Percentiles rank a stretch among this genome's conserved stretches.
Conservation (phyloP, 2,888 invertebrate species). For the Odontocerum albicorne region DNA sequence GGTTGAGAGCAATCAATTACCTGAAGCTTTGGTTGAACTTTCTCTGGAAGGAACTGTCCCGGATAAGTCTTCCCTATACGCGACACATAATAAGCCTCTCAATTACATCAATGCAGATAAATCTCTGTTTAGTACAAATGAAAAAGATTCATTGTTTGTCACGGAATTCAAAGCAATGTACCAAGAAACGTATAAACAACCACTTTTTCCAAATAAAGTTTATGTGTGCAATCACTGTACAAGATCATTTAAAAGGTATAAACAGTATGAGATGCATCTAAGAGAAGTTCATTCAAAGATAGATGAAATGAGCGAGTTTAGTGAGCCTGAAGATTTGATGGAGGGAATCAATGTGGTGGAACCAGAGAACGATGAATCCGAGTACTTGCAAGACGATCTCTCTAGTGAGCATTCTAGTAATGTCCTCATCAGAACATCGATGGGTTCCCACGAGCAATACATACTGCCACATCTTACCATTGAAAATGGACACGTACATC, state of each 20-base stretch:
- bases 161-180: conserved; percentile 20
- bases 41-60: conserved; percentile 52
- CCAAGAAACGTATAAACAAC: conserved; percentile 41
- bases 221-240: conserved; percentile 51
- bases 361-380: conserved; percentile 48
- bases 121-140: conserved; percentile 18
- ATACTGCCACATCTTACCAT: conserved; percentile 52
- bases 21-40: conserved; percentile 54
- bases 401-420: conserved; percentile 42
- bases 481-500: conserved; percentile 51
- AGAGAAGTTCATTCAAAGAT: conserved; percentile 59
- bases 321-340: conserved; percentile 84
- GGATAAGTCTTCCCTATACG: conserved; percentile 48
- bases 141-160: conserved; percentile 25
- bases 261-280: conserved; percentile 63
- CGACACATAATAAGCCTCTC: conserved; percentile 47
- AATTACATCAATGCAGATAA: conserved; percentile 26
- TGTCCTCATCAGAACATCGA: conserved; percentile 35
- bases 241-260: conserved; percentile 64
- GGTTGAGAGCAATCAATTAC: conserved; percentile 52
- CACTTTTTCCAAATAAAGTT: conserved; percentile 47
- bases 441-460: conserved; percentile 40
- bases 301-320: conserved; percentile 73
- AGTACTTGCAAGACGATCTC: conserved; percentile 35
- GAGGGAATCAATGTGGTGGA: conserved; percentile 79